These are phyloP conservation scores for Chelonia mydas DNA, from an alignment of 2,797 vertebrate genomes.

Conservation along the genomic window DNA sequence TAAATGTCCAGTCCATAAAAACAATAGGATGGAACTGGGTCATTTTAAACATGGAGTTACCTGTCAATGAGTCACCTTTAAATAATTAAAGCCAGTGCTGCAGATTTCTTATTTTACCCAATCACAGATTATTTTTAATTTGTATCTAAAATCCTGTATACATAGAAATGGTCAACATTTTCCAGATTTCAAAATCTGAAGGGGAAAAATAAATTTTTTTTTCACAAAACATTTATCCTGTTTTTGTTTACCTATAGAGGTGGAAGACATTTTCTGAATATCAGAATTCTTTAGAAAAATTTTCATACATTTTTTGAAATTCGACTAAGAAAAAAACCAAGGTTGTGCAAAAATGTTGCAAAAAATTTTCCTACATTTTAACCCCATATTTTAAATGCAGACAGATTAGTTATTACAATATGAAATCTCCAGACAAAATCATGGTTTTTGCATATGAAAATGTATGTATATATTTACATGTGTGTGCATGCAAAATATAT, in stretches of 20 bases:
- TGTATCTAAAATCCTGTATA: not conserved
- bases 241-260: not conserved
- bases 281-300: not conserved
- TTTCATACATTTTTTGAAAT: not conserved
- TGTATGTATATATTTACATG: slow-evolving; percentile 4
- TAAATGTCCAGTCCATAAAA: slow-evolving; percentile 19
- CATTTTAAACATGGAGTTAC: not conserved
- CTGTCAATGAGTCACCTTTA: slow-evolving; percentile 22
- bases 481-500: slow-evolving; percentile 1
- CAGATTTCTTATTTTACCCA: slow-evolving; percentile 36
- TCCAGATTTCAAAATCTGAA: slow-evolving; percentile 12
- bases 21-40: not conserved
- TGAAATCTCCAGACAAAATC: not conserved
- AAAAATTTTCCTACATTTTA: not conserved
- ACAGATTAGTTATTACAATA: not conserved
- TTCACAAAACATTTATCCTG: not conserved
- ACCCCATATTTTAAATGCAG: not conserved
- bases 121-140: not conserved
- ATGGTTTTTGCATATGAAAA: slow-evolving; percentile 15
- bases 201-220: not conserved
- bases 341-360: not conserved
- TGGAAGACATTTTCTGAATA: not conserved
- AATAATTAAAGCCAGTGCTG: not conserved
- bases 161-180: not conserved
- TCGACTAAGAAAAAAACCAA: not conserved